Evolutionary conservation across 2,888 invertebrate genomes (phyloP), one percentile per base, ranked within the genome.

Genomic region (Brachyopa scutellaris): DNA sequence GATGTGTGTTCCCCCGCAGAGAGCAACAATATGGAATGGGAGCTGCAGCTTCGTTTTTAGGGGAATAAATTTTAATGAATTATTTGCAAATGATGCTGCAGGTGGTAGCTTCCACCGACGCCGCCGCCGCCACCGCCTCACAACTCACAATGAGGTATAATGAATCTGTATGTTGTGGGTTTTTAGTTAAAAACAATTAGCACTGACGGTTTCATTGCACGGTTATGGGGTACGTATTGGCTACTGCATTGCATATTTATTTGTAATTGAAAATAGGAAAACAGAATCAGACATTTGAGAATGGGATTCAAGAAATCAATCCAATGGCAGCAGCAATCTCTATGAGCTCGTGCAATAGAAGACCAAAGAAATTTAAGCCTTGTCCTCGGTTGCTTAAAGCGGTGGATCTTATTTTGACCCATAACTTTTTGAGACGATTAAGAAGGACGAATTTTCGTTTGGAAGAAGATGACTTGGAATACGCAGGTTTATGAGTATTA

Each of bases 21-120:
- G 61, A 36, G 29, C 26, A 38, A 26, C 69, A 80, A 74, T 74
- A 69, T 62, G 26, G 49, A n/a, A n/a, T n/a, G n/a, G n/a, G n/a
- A 74, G 57, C 13, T 69, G 67, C 21, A 59, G 57, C 70, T 49
- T 66, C 23, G 59, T 53, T 82, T 82, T 76, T n/a, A n/a, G 53
- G 59, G 47, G 62, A 70, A 76, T 82, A 82, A 82, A 76, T 82
- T 82, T 76, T 66, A 76, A 76, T 76, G 76, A 82, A 64, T 76
- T 76, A 76, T 76, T 6, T 47, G 59, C 36, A 15, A 26, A 11
- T 31, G n/a, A 15, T 36, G n/a, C 29, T 66, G 76, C 82, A 70
- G 76, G 82, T 76, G 82, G 82, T 47, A 53, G 64, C 51, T 38
- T 21, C 17, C 36, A 11, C 11, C 40, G 19, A 40, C n/a, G n/a